Evolutionary conservation across 2,113 vertebrate species (phyloP).

Genomic region (Channa argus): DNA sequence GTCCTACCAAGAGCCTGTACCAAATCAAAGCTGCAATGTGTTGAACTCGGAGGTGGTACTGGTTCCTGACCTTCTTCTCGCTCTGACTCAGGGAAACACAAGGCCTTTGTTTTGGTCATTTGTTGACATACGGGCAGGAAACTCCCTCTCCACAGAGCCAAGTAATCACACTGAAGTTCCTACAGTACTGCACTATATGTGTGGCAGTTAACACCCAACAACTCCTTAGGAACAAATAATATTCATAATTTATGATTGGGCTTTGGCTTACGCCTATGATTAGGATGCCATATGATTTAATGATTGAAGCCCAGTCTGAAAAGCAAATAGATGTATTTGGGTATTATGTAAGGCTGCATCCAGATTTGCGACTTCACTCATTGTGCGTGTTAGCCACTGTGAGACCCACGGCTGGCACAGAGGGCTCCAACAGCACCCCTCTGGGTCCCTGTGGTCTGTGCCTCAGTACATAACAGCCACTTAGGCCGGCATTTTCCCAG

Average conservation of each 20-base stretch:
- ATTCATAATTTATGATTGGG: conserved; percentile 61
- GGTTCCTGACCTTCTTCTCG: conserved; percentile 50
- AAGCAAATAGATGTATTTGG: conserved; percentile 61
- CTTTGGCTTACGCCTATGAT: conserved; percentile 60
- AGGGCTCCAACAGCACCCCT: conserved; percentile 73
- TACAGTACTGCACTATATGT: conserved; percentile 36
- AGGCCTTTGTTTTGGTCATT: conserved; percentile 67
- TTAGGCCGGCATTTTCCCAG: conserved; percentile 84
- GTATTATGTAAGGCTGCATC: conserved; percentile 63
- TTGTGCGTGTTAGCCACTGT: conserved; percentile 69
- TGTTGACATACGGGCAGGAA: conserved; percentile 69
- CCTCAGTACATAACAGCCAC: conserved; percentile 75
- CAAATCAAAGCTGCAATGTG: conserved; percentile 18
- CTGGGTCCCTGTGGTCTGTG: conserved; percentile 73
- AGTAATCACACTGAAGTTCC: conserved; percentile 38
- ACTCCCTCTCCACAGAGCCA: conserved; percentile 61
- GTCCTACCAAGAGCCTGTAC: conserved; percentile 10
- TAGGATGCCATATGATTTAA: conserved; percentile 57
- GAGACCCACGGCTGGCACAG: conserved; percentile 72
- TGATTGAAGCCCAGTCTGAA: conserved; percentile 45
- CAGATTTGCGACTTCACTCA: conserved; percentile 61
- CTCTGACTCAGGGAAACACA: conserved; percentile 63
- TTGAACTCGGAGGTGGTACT: conserved; percentile 37
- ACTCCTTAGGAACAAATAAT: conserved; percentile 51
- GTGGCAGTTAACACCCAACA: conserved; percentile 57